Percentiles rank a stretch among this genome's conserved stretches.
Evolutionary conservation across 2,113 vertebrate genomes (phyloP).

Genomic region (Pterocles burchelli): DNA sequence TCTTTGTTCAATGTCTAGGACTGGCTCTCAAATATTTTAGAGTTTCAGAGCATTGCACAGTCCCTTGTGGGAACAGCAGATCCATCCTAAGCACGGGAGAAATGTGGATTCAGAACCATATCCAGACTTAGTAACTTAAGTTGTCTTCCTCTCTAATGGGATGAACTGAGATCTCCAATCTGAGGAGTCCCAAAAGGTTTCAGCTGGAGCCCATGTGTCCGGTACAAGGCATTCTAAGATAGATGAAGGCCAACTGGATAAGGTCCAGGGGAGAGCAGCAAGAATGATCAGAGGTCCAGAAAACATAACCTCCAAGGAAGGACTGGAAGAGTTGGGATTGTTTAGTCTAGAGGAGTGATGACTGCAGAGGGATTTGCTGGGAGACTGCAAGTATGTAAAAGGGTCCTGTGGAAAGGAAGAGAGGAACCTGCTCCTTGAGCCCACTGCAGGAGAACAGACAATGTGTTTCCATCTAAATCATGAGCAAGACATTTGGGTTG

Average conservation of each 20-base stretch:
- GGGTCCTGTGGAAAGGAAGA: neutral
- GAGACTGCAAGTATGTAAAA: neutral
- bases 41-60: neutral
- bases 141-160: neutral
- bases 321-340: neutral
- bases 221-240: neutral
- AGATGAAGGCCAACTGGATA: neutral
- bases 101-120: neutral
- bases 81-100: neutral
- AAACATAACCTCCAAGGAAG: neutral
- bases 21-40: neutral
- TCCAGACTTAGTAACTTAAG: neutral
- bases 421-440: neutral
- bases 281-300: neutral
- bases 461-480: fast-evolving
- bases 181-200: slow-evolving; percentile 45
- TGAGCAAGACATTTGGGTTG: neutral
- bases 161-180: neutral
- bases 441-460: neutral
- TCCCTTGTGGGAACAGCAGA: neutral
- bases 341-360: slow-evolving; percentile 43
- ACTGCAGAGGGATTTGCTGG: neutral
- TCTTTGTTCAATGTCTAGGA: neutral
- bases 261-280: neutral
- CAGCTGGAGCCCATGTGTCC: slow-evolving; percentile 53